Percentiles rank a stretch among this genome's conserved stretches.
Evolutionary conservation across 2,888 invertebrate genomes (phyloP).

Genomic region (Allygus modestus): DNA sequence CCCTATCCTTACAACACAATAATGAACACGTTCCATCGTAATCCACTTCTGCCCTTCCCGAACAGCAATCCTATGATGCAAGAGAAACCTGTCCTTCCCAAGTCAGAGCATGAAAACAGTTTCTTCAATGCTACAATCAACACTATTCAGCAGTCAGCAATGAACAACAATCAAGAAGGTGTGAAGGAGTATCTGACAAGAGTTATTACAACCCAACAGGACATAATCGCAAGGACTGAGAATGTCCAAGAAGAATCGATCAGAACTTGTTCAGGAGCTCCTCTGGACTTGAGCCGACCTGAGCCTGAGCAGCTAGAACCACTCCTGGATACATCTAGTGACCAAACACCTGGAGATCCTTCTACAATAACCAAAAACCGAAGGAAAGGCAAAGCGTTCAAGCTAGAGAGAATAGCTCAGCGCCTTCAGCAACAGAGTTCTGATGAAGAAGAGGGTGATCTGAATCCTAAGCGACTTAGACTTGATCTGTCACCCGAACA

Average conservation of each 20-base stretch:
- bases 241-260: slow-evolving; percentile 27
- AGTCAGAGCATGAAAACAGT: background rate
- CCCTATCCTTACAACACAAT: slow-evolving; percentile 32
- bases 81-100: slow-evolving; percentile 10
- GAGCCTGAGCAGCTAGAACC: slow-evolving; percentile 73
- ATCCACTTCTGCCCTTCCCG: background rate
- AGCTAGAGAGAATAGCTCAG: slow-evolving; percentile 82
- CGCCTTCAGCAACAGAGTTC: slow-evolving; percentile 76
- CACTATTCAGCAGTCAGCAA: slow-evolving; percentile 35
- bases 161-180: slow-evolving; percentile 59
- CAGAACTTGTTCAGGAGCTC: slow-evolving; percentile 52
- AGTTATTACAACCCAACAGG: slow-evolving; percentile 44
- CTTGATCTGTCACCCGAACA: slow-evolving; percentile 16
- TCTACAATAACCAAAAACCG: slow-evolving; percentile 74
- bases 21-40: slow-evolving; percentile 32
- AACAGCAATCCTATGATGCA: slow-evolving; percentile 25
- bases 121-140: slow-evolving; percentile 35
- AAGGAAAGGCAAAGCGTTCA: slow-evolving; percentile 92
- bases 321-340: background rate
- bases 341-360: slow-evolving; percentile 58
- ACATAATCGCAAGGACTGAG: background rate
- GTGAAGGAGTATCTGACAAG: slow-evolving; percentile 56
- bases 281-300: slow-evolving; percentile 74
- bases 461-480: slow-evolving; percentile 76
- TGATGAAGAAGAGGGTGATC: slow-evolving; percentile 72